phyloP scores from a whole-genome alignment of 2,888 invertebrate genomes.

The Cloeon dipterum region DNA sequence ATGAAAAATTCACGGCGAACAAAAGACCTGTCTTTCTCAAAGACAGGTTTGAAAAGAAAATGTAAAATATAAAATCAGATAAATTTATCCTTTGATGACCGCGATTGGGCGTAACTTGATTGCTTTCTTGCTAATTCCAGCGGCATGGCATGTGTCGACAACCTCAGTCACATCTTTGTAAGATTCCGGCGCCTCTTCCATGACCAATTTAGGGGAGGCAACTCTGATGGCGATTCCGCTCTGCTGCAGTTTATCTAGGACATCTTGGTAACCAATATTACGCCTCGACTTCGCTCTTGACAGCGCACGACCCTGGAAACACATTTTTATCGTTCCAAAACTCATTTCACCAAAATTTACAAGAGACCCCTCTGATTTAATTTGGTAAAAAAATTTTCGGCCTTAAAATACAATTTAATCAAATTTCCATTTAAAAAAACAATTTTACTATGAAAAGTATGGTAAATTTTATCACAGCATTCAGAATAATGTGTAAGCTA shows the following conservation, averaged over 20 bases:
- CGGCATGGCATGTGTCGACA: conserved; percentile 92
- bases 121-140: conserved; percentile 90
- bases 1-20: no score
- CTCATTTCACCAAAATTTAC: no score
- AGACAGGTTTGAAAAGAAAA: no score
- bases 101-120: conserved; percentile 94
- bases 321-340: conserved; percentile 6
- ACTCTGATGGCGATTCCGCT: conserved; percentile 88
- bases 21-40: no score
- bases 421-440: no score
- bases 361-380: no score
- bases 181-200: conserved; percentile 99
- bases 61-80: no score
- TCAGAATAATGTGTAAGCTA: no score
- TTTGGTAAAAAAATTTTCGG: no score
- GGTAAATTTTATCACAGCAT: no score
- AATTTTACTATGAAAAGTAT: no score
- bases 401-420: no score
- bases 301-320: conserved; percentile 69
- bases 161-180: conserved; percentile 99
- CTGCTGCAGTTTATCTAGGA: conserved; percentile 56
- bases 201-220: conserved; percentile 95
- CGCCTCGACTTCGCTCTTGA: conserved; percentile 93
- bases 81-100: conserved; percentile 95
- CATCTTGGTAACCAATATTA: conserved; percentile 82